Evolutionary conservation across 1,140 invertebrate genomes (phyloP).

Genomic region (Papilio dardanus): DNA sequence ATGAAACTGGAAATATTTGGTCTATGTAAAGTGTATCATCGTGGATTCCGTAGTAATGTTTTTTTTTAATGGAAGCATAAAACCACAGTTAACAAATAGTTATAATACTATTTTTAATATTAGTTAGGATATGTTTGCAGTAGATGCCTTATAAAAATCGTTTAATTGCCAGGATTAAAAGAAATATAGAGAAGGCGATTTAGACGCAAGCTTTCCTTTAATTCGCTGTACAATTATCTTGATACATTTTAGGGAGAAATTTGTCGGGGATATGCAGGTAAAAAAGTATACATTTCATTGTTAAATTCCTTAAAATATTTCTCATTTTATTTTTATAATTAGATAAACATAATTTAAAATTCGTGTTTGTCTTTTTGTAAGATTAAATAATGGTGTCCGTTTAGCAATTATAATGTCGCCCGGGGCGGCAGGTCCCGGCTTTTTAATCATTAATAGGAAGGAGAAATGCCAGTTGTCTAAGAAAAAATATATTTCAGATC

Average conservation of each 20-base stretch:
- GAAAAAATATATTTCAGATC: no score
- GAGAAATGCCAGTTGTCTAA: no score
- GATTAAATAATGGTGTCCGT: not conserved
- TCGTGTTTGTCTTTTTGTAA: not conserved
- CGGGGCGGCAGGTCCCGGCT: not conserved
- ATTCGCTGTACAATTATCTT: conserved; percentile 11
- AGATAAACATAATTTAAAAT: not conserved
- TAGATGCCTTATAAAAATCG: conserved; percentile 13
- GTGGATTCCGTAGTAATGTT: no score
- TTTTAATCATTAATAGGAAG: no score
- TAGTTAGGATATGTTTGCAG: not conserved
- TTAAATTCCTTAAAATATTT: no score
- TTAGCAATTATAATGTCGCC: conserved; percentile 5
- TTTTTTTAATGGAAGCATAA: no score
- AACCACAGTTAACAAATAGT: no score
- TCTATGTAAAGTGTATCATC: no score
- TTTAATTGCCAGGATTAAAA: conserved; percentile 27
- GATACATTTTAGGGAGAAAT: not conserved
- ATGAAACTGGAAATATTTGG: no score
- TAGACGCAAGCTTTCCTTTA: conserved; percentile 12
- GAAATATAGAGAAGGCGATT: conserved; percentile 24
- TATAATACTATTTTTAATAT: no score
- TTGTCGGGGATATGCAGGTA: not conserved
- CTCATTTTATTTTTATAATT: no score
- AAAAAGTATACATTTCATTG: not conserved